Percentiles rank a stretch among this genome's conserved stretches.
phyloP scores from a whole-genome alignment of 1,140 invertebrate genomes.

The Drosophila ananassae region DNA sequence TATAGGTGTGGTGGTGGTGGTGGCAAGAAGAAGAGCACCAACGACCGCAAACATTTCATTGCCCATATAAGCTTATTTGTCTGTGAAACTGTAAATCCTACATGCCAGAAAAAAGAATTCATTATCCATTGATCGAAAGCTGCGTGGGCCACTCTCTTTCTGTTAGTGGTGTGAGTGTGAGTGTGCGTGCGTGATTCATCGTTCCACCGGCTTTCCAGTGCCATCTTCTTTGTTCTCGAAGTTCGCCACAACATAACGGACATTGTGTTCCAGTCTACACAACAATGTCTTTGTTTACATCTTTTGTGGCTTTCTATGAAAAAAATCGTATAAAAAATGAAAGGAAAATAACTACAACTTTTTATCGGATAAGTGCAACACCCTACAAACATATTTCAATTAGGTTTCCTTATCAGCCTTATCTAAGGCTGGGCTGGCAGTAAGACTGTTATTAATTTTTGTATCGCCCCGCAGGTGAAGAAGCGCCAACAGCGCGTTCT shows the following conservation, averaged over 20 bases:
- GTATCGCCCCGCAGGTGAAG: constrained; percentile 89
- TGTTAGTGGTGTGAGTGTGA: constrained; percentile 10
- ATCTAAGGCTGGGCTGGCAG: constrained; percentile 9
- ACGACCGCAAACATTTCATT: constrained; percentile 73
- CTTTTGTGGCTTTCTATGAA: constrained; percentile 6
- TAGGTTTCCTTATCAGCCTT: constrained; percentile 30
- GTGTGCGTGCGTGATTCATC: constrained; percentile 60
- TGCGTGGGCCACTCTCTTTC: constrained; percentile 33
- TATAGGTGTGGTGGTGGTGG: constrained; percentile 57
- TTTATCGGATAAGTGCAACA: constrained; percentile 52
- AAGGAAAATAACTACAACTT: constrained; percentile 27
- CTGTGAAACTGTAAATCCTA: constrained; percentile 49
- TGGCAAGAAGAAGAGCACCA: constrained; percentile 72
- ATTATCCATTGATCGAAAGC: constrained; percentile 61
- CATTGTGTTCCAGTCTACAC: constrained; percentile 43
- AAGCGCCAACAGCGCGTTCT: constrained; percentile 95
- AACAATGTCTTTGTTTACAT: constrained; percentile 31
- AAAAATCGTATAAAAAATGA: constrained; percentile 14
- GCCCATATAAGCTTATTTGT: constrained; percentile 74
- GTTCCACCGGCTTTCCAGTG: constrained; percentile 21
- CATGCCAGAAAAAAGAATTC: constrained; percentile 53
- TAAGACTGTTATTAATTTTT: background rate
- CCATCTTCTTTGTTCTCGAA: constrained; percentile 60
- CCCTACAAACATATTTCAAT: constrained; percentile 33
- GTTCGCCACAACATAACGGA: constrained; percentile 63